Evolutionary conservation across 2,888 invertebrate species (phyloP), one percentile per base, ranked within the genome.

Genomic region (Xylocampa areola): DNA sequence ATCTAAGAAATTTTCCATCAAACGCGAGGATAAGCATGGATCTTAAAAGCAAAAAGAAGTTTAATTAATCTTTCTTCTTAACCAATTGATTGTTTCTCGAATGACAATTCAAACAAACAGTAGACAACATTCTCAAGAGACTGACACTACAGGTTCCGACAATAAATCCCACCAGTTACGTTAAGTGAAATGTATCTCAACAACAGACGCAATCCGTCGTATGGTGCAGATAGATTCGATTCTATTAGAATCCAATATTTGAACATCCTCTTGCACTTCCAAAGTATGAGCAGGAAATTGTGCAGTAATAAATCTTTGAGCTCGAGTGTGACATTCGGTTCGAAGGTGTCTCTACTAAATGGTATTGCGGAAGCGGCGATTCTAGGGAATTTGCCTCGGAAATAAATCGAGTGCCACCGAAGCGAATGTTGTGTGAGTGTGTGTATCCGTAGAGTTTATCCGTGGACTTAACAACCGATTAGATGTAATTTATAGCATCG

Each of bases 241-340:
- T 67, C 71, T 61, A 78, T 73, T 77, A 72, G 65, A 77, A 69
- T 53, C 65, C 73, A 77, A 80, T 80, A 77, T 79, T 80, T 73
- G 70, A 70, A 68, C 73, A 66, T 63, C 49, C 68, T 59, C 61
- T 36, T 74, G 72, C 66, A 69, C 70, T 70, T 52, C 51, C 58
- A 40, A 51, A 65, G 57, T 60, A 63, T 51, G 60, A 58, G 55
- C 50, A 67, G 61, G 70, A 72, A 65, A 66, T 68, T 72, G 68
- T 65, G 62, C 40, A 62, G 57, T 62, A 45, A 68, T 75, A 73
- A 72, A 73, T 72, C 73, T 61, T 48, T 41, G 49, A 52, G 13
- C 33, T 29, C 32, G 32, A 27, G 36, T 68, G 65, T 64, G 60
- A 64, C 45, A 65, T 60, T 53, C 45, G 53, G 37, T 41, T 29